Conservation (phyloP, 2,797 vertebrate genomes). For the Coregonus suidteri region DNA sequence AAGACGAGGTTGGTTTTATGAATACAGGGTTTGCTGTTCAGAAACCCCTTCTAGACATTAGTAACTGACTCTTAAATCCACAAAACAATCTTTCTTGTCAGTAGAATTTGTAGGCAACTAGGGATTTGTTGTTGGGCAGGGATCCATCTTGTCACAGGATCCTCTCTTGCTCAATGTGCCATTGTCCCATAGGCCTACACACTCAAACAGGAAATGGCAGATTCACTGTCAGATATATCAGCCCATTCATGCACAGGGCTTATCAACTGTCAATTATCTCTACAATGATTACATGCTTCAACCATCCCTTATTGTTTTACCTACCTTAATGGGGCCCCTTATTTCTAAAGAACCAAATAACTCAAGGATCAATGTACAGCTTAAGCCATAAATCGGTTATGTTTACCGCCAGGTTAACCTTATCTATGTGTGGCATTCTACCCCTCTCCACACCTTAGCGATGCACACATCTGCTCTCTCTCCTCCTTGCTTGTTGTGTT, state of each 20-base stretch:
- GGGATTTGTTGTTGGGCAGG: background rate
- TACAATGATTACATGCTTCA: slow-evolving; percentile 14
- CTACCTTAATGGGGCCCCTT: background rate
- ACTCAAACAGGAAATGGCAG: slow-evolving; percentile 8
- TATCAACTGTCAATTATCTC: slow-evolving; percentile 11
- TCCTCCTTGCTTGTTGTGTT: slow-evolving; percentile 46
- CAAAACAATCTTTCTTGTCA: background rate
- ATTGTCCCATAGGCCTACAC: background rate
- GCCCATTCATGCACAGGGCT: slow-evolving; percentile 4
- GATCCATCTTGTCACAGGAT: background rate
- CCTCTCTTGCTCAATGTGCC: background rate
- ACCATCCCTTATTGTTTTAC: slow-evolving; percentile 2
- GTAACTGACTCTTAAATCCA: slow-evolving; percentile 5
- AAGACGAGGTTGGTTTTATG: background rate
- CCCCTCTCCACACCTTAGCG: background rate
- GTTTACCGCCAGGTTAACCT: background rate
- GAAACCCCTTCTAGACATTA: background rate
- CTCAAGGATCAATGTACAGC: background rate
- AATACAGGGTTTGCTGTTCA: background rate
- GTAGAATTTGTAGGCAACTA: background rate
- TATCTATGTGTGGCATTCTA: slow-evolving; percentile 25
- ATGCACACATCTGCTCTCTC: slow-evolving; percentile 3
- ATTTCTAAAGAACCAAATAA: background rate
- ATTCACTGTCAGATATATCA: background rate
- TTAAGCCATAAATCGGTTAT: slow-evolving; percentile 45